Conservation (phyloP, 2,888 invertebrate genomes). For the Venusia cambrica region DNA sequence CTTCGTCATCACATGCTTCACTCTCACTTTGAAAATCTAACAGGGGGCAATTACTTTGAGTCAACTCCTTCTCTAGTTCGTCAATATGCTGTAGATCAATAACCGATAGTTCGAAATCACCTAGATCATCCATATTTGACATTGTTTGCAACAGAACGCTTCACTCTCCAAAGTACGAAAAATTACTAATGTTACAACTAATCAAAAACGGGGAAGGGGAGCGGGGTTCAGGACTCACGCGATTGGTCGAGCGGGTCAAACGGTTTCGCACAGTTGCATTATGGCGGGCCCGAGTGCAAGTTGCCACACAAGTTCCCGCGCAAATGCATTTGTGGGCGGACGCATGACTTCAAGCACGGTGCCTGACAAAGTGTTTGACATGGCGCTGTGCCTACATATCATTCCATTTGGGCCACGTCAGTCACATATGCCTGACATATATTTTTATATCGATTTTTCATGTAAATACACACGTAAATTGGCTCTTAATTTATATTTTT, state of each 20-base stretch:
- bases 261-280: not conserved
- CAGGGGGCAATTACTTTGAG: conserved; percentile 23
- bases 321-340: conserved; percentile 13
- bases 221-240: not conserved
- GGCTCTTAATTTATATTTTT: conserved; percentile 9
- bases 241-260: not conserved
- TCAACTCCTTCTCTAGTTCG: conserved; percentile 26
- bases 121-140: conserved; percentile 24
- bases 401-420: conserved; percentile 16
- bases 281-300: conserved; percentile 7
- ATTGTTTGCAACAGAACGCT: conserved; percentile 6
- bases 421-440: conserved; percentile 14
- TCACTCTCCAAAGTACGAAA: conserved; percentile 2
- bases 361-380: conserved; percentile 16
- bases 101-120: conserved; percentile 26
- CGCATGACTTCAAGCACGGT: conserved; percentile 6
- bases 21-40: conserved; percentile 8
- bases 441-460: conserved; percentile 12
- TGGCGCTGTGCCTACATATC: conserved; percentile 12
- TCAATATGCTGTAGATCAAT: conserved; percentile 26
- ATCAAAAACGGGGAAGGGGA: conserved; percentile 5
- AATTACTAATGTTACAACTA: not conserved
- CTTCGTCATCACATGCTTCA: conserved; percentile 15
- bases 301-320: conserved; percentile 10
- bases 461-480: conserved; percentile 10